Percentiles rank a stretch among this genome's conserved stretches.
Conservation (phyloP, 2,113 vertebrate species). For the Phaethornis superciliosus region DNA sequence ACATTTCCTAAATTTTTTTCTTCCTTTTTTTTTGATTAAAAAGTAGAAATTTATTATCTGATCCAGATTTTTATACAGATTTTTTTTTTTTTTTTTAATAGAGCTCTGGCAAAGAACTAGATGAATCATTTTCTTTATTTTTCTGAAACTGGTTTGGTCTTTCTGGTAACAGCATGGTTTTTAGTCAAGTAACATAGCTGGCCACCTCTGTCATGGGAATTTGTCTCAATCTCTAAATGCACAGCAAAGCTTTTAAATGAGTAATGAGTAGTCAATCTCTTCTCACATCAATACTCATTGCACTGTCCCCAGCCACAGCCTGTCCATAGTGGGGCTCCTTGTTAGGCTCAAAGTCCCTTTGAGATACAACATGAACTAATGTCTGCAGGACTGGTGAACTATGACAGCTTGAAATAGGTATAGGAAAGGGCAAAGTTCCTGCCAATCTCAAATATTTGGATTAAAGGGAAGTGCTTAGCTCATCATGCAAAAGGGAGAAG, state of each 20-base stretch:
- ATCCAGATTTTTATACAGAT: neutral
- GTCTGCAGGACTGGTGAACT: neutral
- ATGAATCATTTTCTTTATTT: neutral
- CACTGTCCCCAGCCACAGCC: neutral
- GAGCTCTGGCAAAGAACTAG: neutral
- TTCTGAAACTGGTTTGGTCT: neutral
- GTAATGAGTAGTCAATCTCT: constrained; percentile 35
- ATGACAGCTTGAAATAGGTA: neutral
- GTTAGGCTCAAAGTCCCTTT: neutral
- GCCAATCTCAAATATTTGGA: neutral
- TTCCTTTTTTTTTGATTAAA: neutral
- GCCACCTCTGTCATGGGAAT: neutral
- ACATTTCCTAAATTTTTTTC: neutral
- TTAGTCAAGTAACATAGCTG: neutral
- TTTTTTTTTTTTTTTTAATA: neutral
- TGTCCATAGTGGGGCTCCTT: neutral
- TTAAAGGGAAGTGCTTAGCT: neutral
- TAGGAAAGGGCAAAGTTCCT: neutral
- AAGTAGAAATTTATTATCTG: neutral
- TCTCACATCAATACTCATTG: neutral
- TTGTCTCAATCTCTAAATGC: neutral
- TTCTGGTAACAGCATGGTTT: neutral
- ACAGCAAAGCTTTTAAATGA: constrained; percentile 12
- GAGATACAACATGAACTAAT: neutral
- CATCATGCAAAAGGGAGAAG: neutral